Conservation (phyloP, 2,888 invertebrate genomes). For the Sesamia inferens region DNA sequence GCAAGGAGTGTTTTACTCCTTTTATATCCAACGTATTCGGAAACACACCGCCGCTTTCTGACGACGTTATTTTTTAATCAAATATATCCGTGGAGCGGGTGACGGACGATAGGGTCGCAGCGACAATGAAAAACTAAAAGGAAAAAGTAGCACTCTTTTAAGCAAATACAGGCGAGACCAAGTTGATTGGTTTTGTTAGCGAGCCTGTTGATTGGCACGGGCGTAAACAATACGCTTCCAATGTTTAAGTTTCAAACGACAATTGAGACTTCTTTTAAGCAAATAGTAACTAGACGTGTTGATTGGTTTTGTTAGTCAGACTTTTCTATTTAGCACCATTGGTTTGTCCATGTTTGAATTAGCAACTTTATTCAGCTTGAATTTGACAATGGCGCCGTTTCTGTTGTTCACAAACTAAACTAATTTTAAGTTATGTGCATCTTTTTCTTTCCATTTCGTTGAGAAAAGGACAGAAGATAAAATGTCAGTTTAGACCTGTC, state of each 20-base stretch:
- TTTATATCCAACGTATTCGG: constrained; percentile 80
- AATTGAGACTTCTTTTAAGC: constrained; percentile 85
- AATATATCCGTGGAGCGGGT: constrained; percentile 89
- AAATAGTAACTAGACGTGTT: constrained; percentile 76
- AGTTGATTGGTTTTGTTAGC: constrained; percentile 91
- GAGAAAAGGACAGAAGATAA: no score
- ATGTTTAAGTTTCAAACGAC: constrained; percentile 88
- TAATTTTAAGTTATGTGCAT: no score
- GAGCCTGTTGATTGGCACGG: constrained; percentile 89
- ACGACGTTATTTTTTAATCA: constrained; percentile 91
- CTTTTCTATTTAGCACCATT: constrained; percentile 67
- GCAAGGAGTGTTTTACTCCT: constrained; percentile 85
- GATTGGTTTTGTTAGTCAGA: constrained; percentile 75
- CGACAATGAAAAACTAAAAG: constrained; percentile 88
- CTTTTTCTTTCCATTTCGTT: no score
- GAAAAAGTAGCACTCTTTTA: constrained; percentile 87
- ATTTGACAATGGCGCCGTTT: constrained; percentile 62
- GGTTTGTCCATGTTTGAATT: constrained; percentile 62
- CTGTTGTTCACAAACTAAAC: no score
- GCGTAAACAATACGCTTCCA: constrained; percentile 87
- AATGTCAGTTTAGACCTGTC: no score
- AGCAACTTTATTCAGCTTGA: constrained; percentile 44
- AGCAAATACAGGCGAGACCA: constrained; percentile 90
- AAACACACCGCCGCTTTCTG: constrained; percentile 84
- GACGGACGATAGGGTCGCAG: constrained; percentile 89